phyloP scores from a whole-genome alignment of 2,113 vertebrate genomes.

The Nerophis ophidion region DNA sequence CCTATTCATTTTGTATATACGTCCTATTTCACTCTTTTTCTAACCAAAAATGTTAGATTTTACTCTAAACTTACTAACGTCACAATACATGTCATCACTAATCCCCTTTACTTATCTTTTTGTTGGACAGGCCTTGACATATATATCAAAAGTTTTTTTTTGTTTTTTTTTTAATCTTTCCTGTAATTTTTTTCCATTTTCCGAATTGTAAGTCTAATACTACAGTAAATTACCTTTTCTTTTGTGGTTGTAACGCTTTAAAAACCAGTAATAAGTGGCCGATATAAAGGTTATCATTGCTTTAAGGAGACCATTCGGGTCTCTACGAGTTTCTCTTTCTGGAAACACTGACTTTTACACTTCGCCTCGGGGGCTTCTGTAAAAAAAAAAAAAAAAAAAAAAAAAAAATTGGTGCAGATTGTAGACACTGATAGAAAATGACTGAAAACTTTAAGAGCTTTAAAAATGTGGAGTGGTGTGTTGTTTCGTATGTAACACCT shows the following conservation, averaged over 20 bases:
- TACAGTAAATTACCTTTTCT: constrained; percentile 63
- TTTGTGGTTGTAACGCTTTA: constrained; percentile 78
- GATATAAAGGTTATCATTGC: constrained; percentile 72
- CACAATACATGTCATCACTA: constrained; percentile 66
- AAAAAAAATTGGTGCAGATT: constrained; percentile 19
- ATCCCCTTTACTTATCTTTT: constrained; percentile 69
- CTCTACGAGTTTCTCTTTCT: constrained; percentile 58
- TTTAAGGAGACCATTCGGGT: constrained; percentile 63
- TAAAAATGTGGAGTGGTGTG: constrained; percentile 43
- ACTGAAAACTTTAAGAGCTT: constrained; percentile 65
- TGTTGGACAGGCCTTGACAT: constrained; percentile 82
- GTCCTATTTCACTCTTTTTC: constrained; percentile 65
- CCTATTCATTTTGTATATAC: constrained; percentile 36
- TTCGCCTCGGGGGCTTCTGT: constrained; percentile 38
- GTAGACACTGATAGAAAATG: constrained; percentile 51
- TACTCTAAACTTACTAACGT: constrained; percentile 58
- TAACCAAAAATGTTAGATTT: constrained; percentile 80
- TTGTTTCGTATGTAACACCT: constrained; percentile 30
- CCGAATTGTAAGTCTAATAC: constrained; percentile 57
- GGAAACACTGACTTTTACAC: constrained; percentile 68
- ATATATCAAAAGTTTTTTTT: constrained; percentile 79
- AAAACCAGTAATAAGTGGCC: constrained; percentile 73
- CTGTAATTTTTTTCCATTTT: constrained; percentile 51
- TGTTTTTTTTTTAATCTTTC: constrained; percentile 57
- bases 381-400: constrained; percentile 11